Evolutionary conservation across 2,113 vertebrate genomes (phyloP).

Genomic region (Cyrtonyx montezumae): DNA sequence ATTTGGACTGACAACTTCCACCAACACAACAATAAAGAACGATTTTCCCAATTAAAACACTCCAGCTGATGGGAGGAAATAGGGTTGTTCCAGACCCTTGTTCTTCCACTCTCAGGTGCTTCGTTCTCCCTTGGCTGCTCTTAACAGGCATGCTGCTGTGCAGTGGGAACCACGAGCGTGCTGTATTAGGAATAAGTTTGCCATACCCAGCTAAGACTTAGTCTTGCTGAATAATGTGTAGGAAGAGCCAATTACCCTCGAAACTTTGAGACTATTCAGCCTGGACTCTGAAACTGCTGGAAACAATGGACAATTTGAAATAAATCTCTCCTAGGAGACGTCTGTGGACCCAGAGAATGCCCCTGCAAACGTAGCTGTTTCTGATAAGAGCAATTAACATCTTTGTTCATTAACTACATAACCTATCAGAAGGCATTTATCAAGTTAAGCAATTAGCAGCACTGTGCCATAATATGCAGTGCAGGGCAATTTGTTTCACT

Average conservation of each 20-base stretch:
- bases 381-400: constrained; percentile 66
- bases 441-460: constrained; percentile 49
- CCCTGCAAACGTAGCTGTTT: constrained; percentile 34
- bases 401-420: constrained; percentile 54
- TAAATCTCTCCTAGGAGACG: constrained; percentile 54
- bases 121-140: neutral
- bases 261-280: constrained; percentile 29
- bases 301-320: constrained; percentile 50
- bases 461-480: neutral
- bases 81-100: neutral
- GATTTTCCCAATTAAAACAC: constrained; percentile 27
- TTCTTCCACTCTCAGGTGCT: neutral
- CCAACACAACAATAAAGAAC: neutral
- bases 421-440: constrained; percentile 52
- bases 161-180: neutral
- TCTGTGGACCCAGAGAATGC: neutral
- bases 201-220: neutral
- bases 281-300: constrained; percentile 34
- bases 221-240: neutral
- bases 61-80: neutral
- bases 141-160: neutral
- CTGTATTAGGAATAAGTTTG: neutral
- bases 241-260: neutral
- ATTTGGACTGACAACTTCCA: constrained; percentile 55
- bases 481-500: constrained; percentile 26